A percentile compares a stretch with the other conserved stretches of the same genome.
Evolutionary conservation across 2,797 vertebrate species (phyloP).

Genomic region (Dipus sagitta): DNA sequence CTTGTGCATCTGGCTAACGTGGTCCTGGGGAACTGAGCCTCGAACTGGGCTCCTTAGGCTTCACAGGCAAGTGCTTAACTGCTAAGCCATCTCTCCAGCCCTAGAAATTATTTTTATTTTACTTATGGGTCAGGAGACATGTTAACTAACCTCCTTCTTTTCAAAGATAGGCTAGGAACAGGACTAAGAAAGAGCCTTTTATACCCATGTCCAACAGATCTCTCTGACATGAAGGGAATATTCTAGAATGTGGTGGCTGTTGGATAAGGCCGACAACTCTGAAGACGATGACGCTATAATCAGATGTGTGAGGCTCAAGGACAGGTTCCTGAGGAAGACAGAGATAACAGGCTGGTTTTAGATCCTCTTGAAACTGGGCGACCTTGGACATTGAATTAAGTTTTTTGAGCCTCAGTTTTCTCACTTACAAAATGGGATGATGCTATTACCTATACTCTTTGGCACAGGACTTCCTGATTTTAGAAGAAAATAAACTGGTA

Average conservation of each 20-base stretch:
- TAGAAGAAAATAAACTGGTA: neutral
- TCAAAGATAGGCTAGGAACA: neutral
- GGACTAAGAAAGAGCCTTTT: neutral
- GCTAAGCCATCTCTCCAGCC: too few relatives aligned
- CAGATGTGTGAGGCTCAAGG: neutral
- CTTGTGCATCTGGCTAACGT: too few relatives aligned
- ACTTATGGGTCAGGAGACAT: neutral
- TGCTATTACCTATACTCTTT: neutral
- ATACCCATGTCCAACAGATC: neutral
- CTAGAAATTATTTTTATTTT: conserved; percentile 32
- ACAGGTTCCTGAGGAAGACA: neutral
- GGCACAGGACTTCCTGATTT: neutral
- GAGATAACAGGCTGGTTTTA: neutral
- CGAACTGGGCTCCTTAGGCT: too few relatives aligned
- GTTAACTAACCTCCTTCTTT: neutral
- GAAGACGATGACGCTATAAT: neutral
- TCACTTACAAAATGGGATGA: neutral
- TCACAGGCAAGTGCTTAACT: too few relatives aligned
- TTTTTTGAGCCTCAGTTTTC: neutral
- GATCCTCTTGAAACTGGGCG: neutral
- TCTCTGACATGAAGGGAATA: neutral
- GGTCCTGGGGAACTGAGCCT: too few relatives aligned
- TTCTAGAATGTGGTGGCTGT: neutral
- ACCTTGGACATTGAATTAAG: neutral
- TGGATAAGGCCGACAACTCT: neutral